Percentiles rank a stretch among this genome's conserved stretches.
Conservation (phyloP, 2,113 vertebrate species). For the Bufo bufo region DNA sequence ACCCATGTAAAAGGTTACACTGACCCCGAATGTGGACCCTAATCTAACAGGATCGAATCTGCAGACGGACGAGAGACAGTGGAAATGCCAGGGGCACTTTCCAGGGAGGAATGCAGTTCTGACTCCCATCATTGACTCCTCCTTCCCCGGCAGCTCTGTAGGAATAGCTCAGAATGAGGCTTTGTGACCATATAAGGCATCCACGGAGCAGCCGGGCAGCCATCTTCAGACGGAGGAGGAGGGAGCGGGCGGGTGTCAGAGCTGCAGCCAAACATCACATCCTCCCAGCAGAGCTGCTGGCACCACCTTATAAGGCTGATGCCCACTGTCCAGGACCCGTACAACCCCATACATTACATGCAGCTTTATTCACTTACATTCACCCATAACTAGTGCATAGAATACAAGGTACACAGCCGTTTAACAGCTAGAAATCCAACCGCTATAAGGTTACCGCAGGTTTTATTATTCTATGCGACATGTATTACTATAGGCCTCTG, state of each 20-base stretch:
- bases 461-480: too few species aligned
- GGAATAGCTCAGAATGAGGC: conserved; percentile 39
- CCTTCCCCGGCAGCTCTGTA: not conserved
- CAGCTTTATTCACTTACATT: too few species aligned
- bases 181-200: conserved; percentile 57
- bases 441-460: too few species aligned
- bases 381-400: too few species aligned
- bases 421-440: too few species aligned
- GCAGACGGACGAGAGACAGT: too few species aligned
- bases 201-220: conserved; percentile 13
- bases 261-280: not conserved
- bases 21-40: not conserved
- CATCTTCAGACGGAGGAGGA: conserved; percentile 23
- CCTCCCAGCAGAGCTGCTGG: not conserved
- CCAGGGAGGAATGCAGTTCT: conserved; percentile 26
- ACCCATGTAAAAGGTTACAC: not conserved
- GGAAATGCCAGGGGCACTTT: not conserved
- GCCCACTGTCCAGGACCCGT: too few species aligned
- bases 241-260: not conserved
- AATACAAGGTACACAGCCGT: too few species aligned
- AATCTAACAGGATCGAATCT: not conserved
- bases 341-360: too few species aligned
- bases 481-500: too few species aligned
- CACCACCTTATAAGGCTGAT: conserved; percentile 19
- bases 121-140: not conserved